Base-by-base conservation (phyloP, 2,113 vertebrate species). In the Piprites chloris region DNA sequence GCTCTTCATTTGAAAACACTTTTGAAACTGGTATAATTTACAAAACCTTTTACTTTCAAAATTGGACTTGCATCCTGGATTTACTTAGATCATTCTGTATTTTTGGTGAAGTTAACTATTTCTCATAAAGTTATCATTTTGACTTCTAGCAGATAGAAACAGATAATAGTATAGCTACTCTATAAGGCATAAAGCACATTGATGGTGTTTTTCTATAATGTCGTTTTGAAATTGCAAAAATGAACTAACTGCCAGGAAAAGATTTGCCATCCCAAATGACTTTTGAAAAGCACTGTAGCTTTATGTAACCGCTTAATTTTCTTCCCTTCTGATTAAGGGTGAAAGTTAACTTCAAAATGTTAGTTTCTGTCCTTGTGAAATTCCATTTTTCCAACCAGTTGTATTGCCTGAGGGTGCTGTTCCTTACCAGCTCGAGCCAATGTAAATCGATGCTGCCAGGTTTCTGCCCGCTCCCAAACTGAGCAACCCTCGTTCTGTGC, bases 381-480 rank as follows among this genome's bases (percentile, higher is more conserved):
- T 94, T 78, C 87, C 32, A 3, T 87, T 92, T 92, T 95, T 78
- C 77, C 28, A 75, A 41, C 26, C 80, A 53, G 62, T 72, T 85
- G 13, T 72, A 8, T 62, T 92, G 95, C 95, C 78, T 53, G 78
- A 61, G 93, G 82, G 49, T 85, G 49, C 85, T 46, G 76, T 47
- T 90, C 72, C 67, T 93, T 37, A 33, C 68, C 65, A 73, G 75
- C 39, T 15, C 42, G 72, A 93, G 85, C 79, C 79, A 88, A 9
- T 55, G 63, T 79, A 88, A 93, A 63, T 47, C 28, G 85, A 46
- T 95, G 74, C 87, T 95, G 90, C 95, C 93, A 89, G 85, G 56
- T 82, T 93, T 67, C 59, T 97, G 67, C 88, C 82, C 88, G 90
- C 72, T 93, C 85, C 75, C 88, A 93, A 90, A 80, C 28, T n/a